A percentile compares a stretch with the other conserved stretches of the same genome.
phyloP scores from a whole-genome alignment of 2,888 invertebrate genomes.

The Himalopsyche anomala region DNA sequence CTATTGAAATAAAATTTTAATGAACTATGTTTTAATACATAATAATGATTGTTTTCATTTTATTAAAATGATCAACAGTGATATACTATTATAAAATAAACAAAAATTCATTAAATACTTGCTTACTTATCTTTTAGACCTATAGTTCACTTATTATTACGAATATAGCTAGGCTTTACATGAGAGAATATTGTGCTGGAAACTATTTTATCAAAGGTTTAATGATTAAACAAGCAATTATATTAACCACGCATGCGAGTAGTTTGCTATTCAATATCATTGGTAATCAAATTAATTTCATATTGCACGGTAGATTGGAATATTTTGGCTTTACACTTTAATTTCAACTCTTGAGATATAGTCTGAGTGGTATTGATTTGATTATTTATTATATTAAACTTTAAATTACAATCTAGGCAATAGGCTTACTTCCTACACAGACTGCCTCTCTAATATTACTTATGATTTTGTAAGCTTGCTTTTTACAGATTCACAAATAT shows the following conservation, averaged over 20 bases:
- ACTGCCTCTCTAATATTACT: slow-evolving; percentile 25
- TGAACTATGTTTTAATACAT: too few relatives aligned
- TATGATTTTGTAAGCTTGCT: slow-evolving; percentile 24
- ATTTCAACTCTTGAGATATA: slow-evolving; percentile 28
- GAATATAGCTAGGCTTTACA: too few relatives aligned
- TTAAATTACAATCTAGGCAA: slow-evolving; percentile 10
- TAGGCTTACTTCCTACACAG: slow-evolving; percentile 30
- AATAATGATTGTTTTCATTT: too few relatives aligned
- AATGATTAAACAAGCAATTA: neutral
- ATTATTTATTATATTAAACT: slow-evolving; percentile 1
- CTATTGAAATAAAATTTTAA: too few relatives aligned
- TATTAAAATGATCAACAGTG: too few relatives aligned
- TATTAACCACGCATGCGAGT: slow-evolving; percentile 6
- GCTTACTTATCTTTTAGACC: too few relatives aligned
- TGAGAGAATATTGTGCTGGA: too few relatives aligned
- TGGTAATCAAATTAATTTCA: slow-evolving; percentile 22
- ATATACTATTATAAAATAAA: too few relatives aligned
- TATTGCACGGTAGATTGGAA: slow-evolving; percentile 60
- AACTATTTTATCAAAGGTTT: too few relatives aligned
- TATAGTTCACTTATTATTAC: too few relatives aligned
- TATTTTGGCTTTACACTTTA: slow-evolving; percentile 21
- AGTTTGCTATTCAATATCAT: slow-evolving; percentile 8
- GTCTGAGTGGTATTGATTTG: slow-evolving; percentile 19
- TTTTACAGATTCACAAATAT: slow-evolving; percentile 19
- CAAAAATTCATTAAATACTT: too few relatives aligned